A percentile compares a stretch with the other conserved stretches of the same genome.
Evolutionary conservation across 2,888 invertebrate species (phyloP).

Genomic region (Xanthorhoe spadicearia): DNA sequence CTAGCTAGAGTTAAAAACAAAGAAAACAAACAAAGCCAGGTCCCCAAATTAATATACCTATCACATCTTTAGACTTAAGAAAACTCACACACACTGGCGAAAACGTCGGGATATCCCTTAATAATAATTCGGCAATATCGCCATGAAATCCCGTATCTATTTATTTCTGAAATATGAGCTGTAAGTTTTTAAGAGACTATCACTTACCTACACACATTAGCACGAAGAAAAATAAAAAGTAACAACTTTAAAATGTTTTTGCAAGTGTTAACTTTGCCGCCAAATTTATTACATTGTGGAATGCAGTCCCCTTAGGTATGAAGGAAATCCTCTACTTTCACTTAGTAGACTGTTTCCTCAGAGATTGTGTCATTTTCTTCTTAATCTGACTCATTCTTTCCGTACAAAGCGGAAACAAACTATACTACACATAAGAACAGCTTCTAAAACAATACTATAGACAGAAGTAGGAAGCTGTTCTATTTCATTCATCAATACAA

Average conservation of each 20-base stretch:
- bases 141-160: too few relatives aligned
- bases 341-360: neutral
- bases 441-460: slow-evolving; percentile 7
- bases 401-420: slow-evolving; percentile 5
- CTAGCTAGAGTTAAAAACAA: neutral
- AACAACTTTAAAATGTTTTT: neutral
- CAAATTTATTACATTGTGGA: neutral
- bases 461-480: slow-evolving; percentile 34
- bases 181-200: too few relatives aligned
- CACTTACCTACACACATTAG: too few relatives aligned
- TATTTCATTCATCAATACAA: slow-evolving; percentile 41
- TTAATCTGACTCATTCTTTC: slow-evolving; percentile 6
- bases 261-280: neutral
- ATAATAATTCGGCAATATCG: too few relatives aligned
- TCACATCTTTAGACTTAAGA: too few relatives aligned
- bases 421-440: neutral
- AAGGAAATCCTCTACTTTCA: slow-evolving; percentile 7
- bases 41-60: too few relatives aligned
- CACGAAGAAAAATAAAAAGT: too few relatives aligned
- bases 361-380: slow-evolving; percentile 5
- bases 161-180: too few relatives aligned
- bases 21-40: neutral
- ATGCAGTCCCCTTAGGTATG: neutral
- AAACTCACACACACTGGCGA: too few relatives aligned
- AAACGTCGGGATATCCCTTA: too few relatives aligned